Conservation (phyloP, 2,113 vertebrate genomes). For the Tyto alba region DNA sequence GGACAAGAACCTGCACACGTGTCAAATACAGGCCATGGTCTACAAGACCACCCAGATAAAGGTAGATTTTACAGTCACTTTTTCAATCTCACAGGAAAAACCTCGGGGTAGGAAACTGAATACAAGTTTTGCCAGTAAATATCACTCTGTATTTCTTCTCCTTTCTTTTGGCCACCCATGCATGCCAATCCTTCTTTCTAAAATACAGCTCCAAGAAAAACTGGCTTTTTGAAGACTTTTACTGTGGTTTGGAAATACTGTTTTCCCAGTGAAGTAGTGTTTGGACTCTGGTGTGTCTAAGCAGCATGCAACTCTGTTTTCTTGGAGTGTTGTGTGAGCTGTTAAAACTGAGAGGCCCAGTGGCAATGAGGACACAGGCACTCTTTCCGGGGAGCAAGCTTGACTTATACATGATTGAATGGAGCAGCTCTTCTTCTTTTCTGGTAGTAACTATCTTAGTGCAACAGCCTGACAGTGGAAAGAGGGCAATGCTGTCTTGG, state of each 20-base stretch:
- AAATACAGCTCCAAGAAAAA: conserved; percentile 17
- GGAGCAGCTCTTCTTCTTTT: not conserved
- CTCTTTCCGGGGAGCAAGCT: not conserved
- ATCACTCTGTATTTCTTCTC: not conserved
- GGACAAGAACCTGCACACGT: not conserved
- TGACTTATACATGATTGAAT: not conserved
- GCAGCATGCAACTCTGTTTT: not conserved
- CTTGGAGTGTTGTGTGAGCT: not conserved
- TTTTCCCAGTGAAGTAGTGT: not conserved
- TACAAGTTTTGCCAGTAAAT: not conserved
- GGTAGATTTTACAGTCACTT: not conserved
- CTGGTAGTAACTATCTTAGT: not conserved
- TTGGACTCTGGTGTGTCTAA: not conserved
- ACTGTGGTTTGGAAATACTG: not conserved
- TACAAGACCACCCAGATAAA: not conserved
- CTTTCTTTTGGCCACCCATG: not conserved
- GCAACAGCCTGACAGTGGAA: not conserved
- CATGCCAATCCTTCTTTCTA: not conserved
- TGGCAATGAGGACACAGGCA: not conserved
- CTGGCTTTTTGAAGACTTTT: not conserved
- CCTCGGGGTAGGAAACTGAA: not conserved
- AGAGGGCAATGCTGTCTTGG: not conserved
- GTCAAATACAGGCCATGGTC: not conserved
- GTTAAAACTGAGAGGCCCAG: not conserved
- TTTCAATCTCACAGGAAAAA: not conserved